Conservation (phyloP, 1,140 invertebrate genomes). For the Tigriopus japonicus region DNA sequence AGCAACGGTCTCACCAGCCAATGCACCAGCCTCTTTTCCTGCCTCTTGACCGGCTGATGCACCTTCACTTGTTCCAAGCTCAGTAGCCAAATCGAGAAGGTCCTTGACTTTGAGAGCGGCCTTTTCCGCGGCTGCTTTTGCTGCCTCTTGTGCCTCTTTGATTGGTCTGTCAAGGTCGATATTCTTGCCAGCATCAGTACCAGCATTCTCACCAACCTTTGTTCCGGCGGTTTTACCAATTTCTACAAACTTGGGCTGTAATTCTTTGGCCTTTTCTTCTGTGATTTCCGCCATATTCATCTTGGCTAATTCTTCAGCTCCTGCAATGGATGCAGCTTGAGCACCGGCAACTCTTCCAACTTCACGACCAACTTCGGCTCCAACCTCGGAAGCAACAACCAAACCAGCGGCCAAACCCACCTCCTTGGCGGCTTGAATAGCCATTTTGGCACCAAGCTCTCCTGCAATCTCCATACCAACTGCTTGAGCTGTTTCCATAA, state of each 20-base stretch:
- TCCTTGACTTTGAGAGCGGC: slow-evolving; percentile 5
- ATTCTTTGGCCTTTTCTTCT: slow-evolving; percentile 8
- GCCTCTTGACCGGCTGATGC: background rate
- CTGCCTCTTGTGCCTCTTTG: slow-evolving; percentile 11
- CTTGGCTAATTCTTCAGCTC: slow-evolving; percentile 13
- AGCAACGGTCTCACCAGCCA: background rate
- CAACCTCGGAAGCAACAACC: background rate
- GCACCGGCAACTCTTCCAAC: slow-evolving; percentile 10
- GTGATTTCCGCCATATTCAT: slow-evolving; percentile 11
- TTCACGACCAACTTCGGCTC: background rate
- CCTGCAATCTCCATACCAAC: slow-evolving; percentile 13
- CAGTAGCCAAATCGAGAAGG: background rate
- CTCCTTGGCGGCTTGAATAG: slow-evolving; percentile 1
- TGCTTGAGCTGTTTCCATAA: background rate
- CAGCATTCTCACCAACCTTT: background rate
- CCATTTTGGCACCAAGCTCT: slow-evolving; percentile 10
- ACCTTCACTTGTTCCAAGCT: background rate
- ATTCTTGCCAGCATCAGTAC: slow-evolving; percentile 2
- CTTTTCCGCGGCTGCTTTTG: slow-evolving; percentile 1
- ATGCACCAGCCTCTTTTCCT: slow-evolving; percentile 12
- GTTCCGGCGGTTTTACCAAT: background rate
- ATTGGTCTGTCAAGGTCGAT: slow-evolving; percentile 1
- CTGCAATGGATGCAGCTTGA: slow-evolving; percentile 11
- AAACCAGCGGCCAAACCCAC: slow-evolving; percentile 4
- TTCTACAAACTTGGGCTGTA: slow-evolving; percentile 10